These are phyloP conservation scores for Ceyx margarethae DNA, from an alignment of 2,113 vertebrate species.

Conservation along the genomic window DNA sequence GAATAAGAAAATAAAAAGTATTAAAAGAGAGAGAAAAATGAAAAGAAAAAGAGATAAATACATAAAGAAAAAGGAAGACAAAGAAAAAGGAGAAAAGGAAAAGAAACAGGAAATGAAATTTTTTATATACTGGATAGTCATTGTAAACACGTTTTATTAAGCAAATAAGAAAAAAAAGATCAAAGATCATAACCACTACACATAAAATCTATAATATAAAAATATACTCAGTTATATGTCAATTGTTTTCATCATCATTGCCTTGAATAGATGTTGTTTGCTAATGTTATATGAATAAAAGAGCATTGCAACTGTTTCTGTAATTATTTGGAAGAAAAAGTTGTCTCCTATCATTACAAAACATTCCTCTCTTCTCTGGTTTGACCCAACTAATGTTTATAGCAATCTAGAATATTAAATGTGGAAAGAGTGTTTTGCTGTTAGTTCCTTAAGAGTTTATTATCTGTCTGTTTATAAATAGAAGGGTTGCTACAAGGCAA, in stretches of 20 bases:
- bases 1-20: too few species aligned
- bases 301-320: neutral
- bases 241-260: neutral
- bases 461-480: neutral
- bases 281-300: neutral
- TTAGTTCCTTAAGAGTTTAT: neutral
- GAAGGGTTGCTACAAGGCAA: neutral
- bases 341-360: neutral
- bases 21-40: rapidly evolving
- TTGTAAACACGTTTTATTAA: neutral
- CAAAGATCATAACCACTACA: neutral
- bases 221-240: neutral
- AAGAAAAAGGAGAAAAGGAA: neutral
- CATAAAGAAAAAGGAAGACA: too few species aligned
- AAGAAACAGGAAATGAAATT: neutral
- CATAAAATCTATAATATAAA: neutral
- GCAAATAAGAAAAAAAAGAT: neutral
- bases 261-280: neutral
- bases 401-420: neutral
- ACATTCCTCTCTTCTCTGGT: neutral
- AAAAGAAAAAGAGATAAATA: too few species aligned
- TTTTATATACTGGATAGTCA: neutral
- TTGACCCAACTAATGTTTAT: neutral
- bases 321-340: neutral
- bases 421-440: neutral